A percentile compares a stretch with the other conserved stretches of the same genome.
Evolutionary conservation across 2,113 vertebrate species (phyloP).

Genomic region (Bos taurus): ARS-UCD2.0 NC_037345.1:29162501-29163000

Average conservation of each 20-base stretch:
- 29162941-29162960: not conserved
- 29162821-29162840: not conserved
- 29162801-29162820: not conserved
- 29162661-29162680: not conserved
- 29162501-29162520: not conserved
- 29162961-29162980: not conserved
- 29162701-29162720: not conserved
- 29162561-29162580: not conserved
- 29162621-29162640: not conserved
- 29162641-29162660: constrained; percentile 27
- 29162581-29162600: not conserved
- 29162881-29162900: constrained; percentile 6
- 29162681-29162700: not conserved
- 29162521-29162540: not conserved
- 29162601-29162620: not conserved
- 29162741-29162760: not conserved
- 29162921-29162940: not conserved
- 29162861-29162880: constrained; percentile 18
- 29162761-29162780: not conserved
- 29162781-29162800: not conserved
- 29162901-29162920: not conserved
- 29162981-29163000: not conserved
- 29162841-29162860: constrained; percentile 17
- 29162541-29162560: not conserved
- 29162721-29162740: constrained; percentile 16